Base-by-base conservation (phyloP, 2,113 vertebrate species). In the Podarcis cretensis region DNA sequence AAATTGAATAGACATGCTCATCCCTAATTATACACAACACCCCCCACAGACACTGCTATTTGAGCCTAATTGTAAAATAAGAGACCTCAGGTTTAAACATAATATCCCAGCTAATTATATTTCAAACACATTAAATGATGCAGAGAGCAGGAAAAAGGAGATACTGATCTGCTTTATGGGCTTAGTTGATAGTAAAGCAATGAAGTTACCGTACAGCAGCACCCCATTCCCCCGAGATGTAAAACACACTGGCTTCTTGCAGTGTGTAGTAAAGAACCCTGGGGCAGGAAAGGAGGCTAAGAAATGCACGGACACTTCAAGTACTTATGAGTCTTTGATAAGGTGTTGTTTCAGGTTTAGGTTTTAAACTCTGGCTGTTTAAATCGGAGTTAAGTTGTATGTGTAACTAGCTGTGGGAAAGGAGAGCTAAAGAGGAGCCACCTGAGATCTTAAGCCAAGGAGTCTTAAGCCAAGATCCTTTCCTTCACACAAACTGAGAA, bases 31-130 rank as follows among this genome's bases (percentile, higher is more conserved):
- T 0, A 92, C 30, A 87, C 92, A 95, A 92, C 77, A 87, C 89
- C 78, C 78, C 87, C 89, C 90, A 81, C 68, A 84, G 95, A 93
- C 27, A 87, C 9, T 84, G 57, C 65, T 91, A 88, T 83, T 94
- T 90, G 83, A 93, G 94, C 91, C 86, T 95, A 95, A 95, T 85
- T 95, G 74, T 90, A 87, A 96, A 94, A 75, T 91, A 91, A 95
- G 93, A 89, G 35, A 95, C 6, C 0, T 89, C 83, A 90, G 73
- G 94, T 89, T 95, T 94, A 96, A 95, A 88, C 1, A 59, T 10
- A 65, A 92, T 91, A 90, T 76, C 32, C 77, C 83, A 89, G 83
- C 78, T 95, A 96, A 95, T 94, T 95, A 93, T 89, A 90, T 80
- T 95, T 81, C 83, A 93, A 94, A 92, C 18, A 91, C 83, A 95